These are phyloP conservation scores for Neopelma chrysocephalum DNA, from an alignment of 2,797 vertebrate species.

Conservation along the genomic window DNA sequence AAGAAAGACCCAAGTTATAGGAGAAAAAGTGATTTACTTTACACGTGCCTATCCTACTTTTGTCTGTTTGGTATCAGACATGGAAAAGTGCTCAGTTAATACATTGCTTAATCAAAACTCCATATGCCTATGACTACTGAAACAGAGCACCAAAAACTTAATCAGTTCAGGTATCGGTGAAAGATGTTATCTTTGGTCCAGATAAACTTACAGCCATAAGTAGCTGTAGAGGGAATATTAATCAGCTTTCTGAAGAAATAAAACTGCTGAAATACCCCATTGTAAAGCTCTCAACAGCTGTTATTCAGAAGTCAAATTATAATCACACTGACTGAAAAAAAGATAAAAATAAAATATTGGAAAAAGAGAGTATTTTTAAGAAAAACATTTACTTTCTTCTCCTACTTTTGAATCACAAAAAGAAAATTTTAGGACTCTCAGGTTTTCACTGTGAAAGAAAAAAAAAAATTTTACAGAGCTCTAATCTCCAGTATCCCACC, in stretches of 20 bases:
- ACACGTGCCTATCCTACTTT: neutral
- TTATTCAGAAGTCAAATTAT: neutral
- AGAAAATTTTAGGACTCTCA: neutral
- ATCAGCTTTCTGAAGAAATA: neutral
- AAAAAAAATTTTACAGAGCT: neutral
- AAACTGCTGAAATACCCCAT: neutral
- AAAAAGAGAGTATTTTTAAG: neutral
- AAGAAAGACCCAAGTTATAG: neutral
- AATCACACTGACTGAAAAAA: neutral
- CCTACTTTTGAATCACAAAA: neutral
- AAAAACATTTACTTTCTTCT: neutral
- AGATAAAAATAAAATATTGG: neutral
- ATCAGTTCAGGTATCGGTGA: neutral
- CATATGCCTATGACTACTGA: neutral
- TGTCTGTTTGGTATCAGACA: neutral
- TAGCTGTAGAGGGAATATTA: neutral
- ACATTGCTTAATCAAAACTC: neutral
- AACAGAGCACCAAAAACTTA: neutral
- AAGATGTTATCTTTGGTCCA: neutral
- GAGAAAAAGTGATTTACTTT: neutral
- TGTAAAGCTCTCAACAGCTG: neutral
- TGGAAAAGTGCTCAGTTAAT: accelerated
- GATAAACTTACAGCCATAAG: neutral
- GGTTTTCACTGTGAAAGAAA: neutral
- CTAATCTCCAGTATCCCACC: neutral